Percentiles rank a stretch among this genome's conserved stretches.
phyloP scores from a whole-genome alignment of 2,888 invertebrate genomes.

The Polymixis lichenea region DNA sequence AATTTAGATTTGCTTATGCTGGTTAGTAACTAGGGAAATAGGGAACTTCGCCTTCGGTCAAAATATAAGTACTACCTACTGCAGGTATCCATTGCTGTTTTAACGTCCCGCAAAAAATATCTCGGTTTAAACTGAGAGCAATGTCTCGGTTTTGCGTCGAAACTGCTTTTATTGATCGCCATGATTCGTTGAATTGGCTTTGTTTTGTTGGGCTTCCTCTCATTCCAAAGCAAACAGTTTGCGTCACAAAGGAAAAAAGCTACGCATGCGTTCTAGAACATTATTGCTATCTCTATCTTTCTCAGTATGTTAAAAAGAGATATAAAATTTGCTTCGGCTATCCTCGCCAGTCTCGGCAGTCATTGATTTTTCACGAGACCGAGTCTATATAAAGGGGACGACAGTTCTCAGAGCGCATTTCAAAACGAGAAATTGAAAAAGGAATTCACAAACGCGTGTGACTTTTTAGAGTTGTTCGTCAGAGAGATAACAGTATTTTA shows the following conservation, averaged over 20 bases:
- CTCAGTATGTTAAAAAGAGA: slow-evolving; percentile 63
- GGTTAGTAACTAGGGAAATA: not conserved
- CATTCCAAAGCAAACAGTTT: slow-evolving; percentile 53
- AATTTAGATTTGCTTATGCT: not conserved
- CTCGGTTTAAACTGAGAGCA: not conserved
- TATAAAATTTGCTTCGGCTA: slow-evolving; percentile 64
- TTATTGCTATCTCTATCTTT: slow-evolving; percentile 62
- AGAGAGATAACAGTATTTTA: slow-evolving; percentile 64
- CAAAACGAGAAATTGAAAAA: slow-evolving; percentile 73
- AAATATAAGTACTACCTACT: not conserved
- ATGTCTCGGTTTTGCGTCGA: slow-evolving; percentile 38
- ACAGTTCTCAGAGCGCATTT: slow-evolving; percentile 68
- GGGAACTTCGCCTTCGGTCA: not conserved
- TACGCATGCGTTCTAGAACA: slow-evolving; percentile 77
- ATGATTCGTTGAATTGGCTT: slow-evolving; percentile 64
- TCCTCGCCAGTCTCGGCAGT: slow-evolving; percentile 62
- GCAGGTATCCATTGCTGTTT: not conserved
- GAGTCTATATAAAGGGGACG: slow-evolving; percentile 72
- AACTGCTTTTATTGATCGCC: slow-evolving; percentile 54
- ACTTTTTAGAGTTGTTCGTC: slow-evolving; percentile 72
- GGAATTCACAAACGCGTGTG: slow-evolving; percentile 70
- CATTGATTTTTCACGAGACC: slow-evolving; percentile 59
- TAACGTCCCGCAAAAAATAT: not conserved
- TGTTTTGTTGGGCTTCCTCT: slow-evolving; percentile 66
- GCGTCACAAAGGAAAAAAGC: slow-evolving; percentile 75